Percentiles rank a stretch among this genome's conserved stretches.
Evolutionary conservation across 2,888 invertebrate genomes (phyloP).

Genomic region (Sphaerophoria rueppellii): DNA sequence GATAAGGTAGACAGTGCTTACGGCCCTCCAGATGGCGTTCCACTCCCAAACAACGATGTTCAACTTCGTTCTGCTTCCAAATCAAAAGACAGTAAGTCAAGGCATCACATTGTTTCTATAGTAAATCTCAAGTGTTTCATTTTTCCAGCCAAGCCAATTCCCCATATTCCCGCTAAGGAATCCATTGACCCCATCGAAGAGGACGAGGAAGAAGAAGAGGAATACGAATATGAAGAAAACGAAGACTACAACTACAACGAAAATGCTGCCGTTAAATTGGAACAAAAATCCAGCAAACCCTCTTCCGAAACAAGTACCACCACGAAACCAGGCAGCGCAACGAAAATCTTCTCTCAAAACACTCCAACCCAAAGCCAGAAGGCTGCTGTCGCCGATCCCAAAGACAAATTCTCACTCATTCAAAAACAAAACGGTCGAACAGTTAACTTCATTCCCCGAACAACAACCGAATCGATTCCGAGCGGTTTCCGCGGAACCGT

Average conservation of each 20-base stretch:
- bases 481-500: conserved; percentile 81
- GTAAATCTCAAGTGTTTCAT: background rate
- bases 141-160: conserved; percentile 51
- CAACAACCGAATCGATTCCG: conserved; percentile 80
- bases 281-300: conserved; percentile 74
- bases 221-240: conserved; percentile 83
- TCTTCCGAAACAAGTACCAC: conserved; percentile 76
- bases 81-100: conserved; percentile 76
- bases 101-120: background rate
- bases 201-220: conserved; percentile 85
- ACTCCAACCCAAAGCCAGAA: conserved; percentile 79
- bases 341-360: conserved; percentile 77
- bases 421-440: conserved; percentile 81
- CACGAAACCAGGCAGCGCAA: conserved; percentile 53
- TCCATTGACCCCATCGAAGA: conserved; percentile 82
- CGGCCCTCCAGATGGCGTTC: conserved; percentile 75
- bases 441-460: conserved; percentile 76
- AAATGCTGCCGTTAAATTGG: conserved; percentile 78
- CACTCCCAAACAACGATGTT: conserved; percentile 74
- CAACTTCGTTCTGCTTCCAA: conserved; percentile 78
- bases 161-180: conserved; percentile 76
- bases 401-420: conserved; percentile 77
- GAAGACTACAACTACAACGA: conserved; percentile 85
- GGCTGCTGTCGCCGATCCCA: conserved; percentile 76
- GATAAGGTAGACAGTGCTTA: conserved; percentile 80